Evolutionary conservation across 2,888 invertebrate genomes (phyloP).

Genomic region (Tiliacea citrago): DNA sequence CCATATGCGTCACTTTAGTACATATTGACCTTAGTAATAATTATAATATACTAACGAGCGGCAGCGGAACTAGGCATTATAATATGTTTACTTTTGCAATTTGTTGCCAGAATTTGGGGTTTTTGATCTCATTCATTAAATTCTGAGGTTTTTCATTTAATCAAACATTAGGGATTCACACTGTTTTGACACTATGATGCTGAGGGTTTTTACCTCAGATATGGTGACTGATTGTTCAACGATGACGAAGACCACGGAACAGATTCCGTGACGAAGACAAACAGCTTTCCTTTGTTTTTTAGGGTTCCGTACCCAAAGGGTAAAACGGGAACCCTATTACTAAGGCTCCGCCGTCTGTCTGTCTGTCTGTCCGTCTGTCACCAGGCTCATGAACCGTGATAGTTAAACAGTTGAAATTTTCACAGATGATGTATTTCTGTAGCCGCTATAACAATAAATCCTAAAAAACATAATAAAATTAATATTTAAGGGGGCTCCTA

Average conservation of each 20-base stretch:
- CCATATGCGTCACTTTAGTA: constrained; percentile 23
- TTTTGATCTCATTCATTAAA: constrained; percentile 8
- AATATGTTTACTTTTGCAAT: background rate
- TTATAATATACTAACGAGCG: background rate
- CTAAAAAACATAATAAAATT: too few relatives aligned
- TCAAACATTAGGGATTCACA: background rate
- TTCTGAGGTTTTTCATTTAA: constrained; percentile 12
- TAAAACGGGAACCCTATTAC: too few relatives aligned
- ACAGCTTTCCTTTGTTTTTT: background rate
- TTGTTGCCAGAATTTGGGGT: background rate
- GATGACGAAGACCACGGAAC: background rate
- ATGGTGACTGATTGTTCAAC: background rate
- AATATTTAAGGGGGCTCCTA: too few relatives aligned
- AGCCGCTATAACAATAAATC: too few relatives aligned
- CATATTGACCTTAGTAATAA: constrained; percentile 28
- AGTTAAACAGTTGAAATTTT: too few relatives aligned
- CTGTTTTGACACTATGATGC: background rate
- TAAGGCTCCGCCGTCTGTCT: too few relatives aligned
- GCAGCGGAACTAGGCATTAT: background rate
- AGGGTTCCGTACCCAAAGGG: too few relatives aligned
- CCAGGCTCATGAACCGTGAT: too few relatives aligned
- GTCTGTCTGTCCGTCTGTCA: too few relatives aligned
- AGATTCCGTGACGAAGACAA: background rate
- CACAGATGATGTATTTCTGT: too few relatives aligned
- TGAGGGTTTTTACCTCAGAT: background rate